These are phyloP conservation scores for Salvelinus sp. DNA, from an alignment of 2,113 vertebrate genomes.

Conservation along the genomic window DNA sequence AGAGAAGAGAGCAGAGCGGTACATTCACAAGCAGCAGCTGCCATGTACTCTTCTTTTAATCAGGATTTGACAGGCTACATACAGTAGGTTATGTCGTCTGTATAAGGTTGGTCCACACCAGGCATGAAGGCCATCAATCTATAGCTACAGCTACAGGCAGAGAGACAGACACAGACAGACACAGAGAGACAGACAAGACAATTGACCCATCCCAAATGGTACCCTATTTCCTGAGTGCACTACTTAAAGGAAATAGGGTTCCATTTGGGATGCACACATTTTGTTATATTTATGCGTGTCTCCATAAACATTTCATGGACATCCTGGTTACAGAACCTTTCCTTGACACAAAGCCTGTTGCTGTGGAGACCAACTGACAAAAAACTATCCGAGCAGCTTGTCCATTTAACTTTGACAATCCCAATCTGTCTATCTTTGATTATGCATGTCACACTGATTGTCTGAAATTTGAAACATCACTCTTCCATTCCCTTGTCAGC, in stretches of 20 bases:
- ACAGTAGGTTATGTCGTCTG: not conserved
- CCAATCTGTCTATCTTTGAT: conserved; percentile 15
- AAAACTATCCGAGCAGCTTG: conserved; percentile 2
- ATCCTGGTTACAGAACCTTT: conserved; percentile 35
- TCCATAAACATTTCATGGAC: conserved; percentile 34
- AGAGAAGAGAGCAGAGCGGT: not conserved
- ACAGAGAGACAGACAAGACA: not conserved
- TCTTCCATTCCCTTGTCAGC: not conserved
- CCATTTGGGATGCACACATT: no score
- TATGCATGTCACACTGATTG: not conserved
- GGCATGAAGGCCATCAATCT: not conserved
- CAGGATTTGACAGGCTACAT: not conserved
- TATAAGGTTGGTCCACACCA: conserved; percentile 1
- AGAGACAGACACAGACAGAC: conserved; percentile 5
- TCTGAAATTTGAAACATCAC: not conserved
- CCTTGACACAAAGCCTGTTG: conserved; percentile 33
- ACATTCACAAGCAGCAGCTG: not conserved
- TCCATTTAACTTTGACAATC: conserved; percentile 21
- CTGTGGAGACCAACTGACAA: conserved; percentile 24
- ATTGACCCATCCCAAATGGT: no score
- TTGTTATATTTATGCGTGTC: conserved; percentile 21
- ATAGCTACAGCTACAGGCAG: not conserved
- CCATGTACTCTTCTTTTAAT: not conserved
- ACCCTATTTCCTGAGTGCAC: no score
- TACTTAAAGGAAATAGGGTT: no score